A percentile compares a stretch with the other conserved stretches of the same genome.
Conservation (phyloP, 1,140 invertebrate genomes). For the Aphaenogaster floridana region DNA sequence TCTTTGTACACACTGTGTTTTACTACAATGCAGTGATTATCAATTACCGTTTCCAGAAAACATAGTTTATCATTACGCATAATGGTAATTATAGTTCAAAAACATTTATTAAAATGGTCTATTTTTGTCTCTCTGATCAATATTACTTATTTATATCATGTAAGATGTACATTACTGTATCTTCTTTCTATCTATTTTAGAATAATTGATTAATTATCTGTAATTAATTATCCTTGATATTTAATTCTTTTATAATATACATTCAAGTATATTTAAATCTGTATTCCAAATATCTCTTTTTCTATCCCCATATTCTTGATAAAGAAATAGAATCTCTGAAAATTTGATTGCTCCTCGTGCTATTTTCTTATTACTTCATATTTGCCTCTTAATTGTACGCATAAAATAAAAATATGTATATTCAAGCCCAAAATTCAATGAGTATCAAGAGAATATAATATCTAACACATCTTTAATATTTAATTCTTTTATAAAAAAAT, state of each 20-base stretch:
- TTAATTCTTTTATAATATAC: background rate
- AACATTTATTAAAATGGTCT: background rate
- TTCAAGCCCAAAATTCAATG: too few species aligned
- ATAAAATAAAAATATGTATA: too few species aligned
- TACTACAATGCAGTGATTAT: background rate
- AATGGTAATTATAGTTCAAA: background rate
- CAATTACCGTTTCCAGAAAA: background rate
- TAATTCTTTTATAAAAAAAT: too few species aligned
- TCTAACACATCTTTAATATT: too few species aligned
- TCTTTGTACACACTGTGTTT: slow-evolving; percentile 13
- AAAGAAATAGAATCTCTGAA: background rate
- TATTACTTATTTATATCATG: background rate
- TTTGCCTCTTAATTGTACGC: too few species aligned
- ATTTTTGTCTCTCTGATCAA: background rate
- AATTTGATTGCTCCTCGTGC: background rate
- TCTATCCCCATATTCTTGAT: background rate
- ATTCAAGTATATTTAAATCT: background rate
- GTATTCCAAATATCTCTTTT: background rate
- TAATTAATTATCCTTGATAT: background rate
- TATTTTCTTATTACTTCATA: background rate
- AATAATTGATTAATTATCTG: background rate
- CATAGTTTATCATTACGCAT: background rate
- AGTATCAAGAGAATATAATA: too few species aligned
- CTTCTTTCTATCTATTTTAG: background rate
- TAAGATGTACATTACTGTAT: background rate